Evolutionary conservation across 2,113 vertebrate genomes (phyloP), one percentile per base, ranked within the genome.

Genomic region (Alectura lathami): DNA sequence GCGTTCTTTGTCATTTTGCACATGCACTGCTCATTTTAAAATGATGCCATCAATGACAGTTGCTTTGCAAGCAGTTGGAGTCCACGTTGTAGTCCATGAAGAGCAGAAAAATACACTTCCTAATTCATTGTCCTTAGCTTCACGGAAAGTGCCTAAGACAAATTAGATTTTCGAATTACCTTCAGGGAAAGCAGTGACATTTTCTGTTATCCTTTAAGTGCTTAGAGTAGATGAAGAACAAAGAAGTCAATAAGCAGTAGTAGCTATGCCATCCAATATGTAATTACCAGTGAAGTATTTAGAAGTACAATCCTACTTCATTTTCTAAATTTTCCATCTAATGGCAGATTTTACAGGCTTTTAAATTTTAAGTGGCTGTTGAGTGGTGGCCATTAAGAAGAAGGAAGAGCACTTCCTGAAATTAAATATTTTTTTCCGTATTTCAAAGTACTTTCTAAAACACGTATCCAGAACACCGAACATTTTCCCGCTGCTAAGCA

Each of bases 81-180:
- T 72, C 40, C 53, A 76, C 2, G 5, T 4, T 7, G 2, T 45
- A 75, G 53, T 40, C 59, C 50, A 43, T 21, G 38, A 90, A 64
- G 48, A 73, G 30, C 0, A 84, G 67, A 59, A 82, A 70, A 92
- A 78, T 75, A 60, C 22, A 89, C 59, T 92, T 54, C 47, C n/a
- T 91, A 70, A 59, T 91, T 93, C 89, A 88, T 77, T 95, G 57
- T 40, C 82, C 86, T 93, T 51, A 80, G 68, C 68, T 48, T 69
- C 66, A 83, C 36, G 53, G 83, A 69, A 66, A 94, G 73, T 84
- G 47, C 0, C 0, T 62, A 68, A 84, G 47, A 94, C 53, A 95
- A 89, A 97, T 97, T 84, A 88, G 62, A 91, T 95, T 97, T 96
- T 92, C 36, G 57, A 89, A 56, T 90, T 96, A 82, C 84, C 88